Base-by-base conservation (phyloP, 1,140 invertebrate genomes). In the Capitella teleta region DNA sequence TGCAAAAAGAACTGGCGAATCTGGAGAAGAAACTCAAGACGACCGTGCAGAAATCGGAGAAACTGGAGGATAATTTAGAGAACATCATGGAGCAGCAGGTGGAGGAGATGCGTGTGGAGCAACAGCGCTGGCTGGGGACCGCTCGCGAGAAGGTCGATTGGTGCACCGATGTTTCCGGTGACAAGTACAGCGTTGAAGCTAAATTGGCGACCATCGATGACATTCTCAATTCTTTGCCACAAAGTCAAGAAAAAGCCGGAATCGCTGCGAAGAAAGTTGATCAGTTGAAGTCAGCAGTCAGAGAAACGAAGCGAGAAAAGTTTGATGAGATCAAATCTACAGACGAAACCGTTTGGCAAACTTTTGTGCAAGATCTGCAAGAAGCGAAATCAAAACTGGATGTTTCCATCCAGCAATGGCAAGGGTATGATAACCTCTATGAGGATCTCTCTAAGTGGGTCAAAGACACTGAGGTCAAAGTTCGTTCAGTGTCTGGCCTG, bases 121-220 rank as follows among this genome's bases (percentile, higher is more conserved):
- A 90, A 19, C 82, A 87, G 59, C 79, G 87, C 56, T 82, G 85
- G 65, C 77, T 94, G 3, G 75, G 77, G 37, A 81, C 82, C 1
- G 80, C 84, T 42, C 83, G 83, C 54, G 91, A 95, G 62, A 95
- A 95, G 68, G 80, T 91, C 0, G 74, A 79, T n/a, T 95, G 90
- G 88, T 94, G 89, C 68, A 78, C 83, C 54, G 89, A 94, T 66
- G 78, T 82, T 5, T 81, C 80, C 25, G 88, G 84, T 61, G 89
- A 95, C 64, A 81, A 82, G 63, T 93, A 90, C 62, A 92, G 88
- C 66, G 74, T 94, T n/a, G 86, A 94, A 74, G 83, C 88, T 0
- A 95, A 95, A 73, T 77, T 86, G 61, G 79, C 82, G 2, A 83
- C 87, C 14, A 60, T 68, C 26, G 63, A 63, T 61, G 66, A 70